phyloP scores from a whole-genome alignment of 53 echinoderm and acorn worm species.

The Holothuria scabra region DNA sequence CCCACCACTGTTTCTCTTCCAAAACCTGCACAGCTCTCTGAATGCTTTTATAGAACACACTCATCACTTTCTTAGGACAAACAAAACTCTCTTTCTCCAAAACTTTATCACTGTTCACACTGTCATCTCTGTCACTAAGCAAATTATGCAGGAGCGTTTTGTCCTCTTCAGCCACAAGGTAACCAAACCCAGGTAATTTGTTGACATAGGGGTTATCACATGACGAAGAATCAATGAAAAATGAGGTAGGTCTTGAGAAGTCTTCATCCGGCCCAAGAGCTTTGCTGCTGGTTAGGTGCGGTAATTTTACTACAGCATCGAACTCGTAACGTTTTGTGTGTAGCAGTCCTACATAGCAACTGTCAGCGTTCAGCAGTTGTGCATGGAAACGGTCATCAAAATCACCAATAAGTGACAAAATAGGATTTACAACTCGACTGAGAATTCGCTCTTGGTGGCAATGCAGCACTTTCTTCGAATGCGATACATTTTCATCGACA shows the following conservation, averaged over 20 bases:
- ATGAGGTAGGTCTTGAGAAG: neutral
- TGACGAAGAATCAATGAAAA: constrained; percentile 72
- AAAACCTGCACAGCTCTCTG: constrained; percentile 65
- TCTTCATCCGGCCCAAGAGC: constrained; percentile 15
- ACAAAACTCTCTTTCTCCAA: constrained; percentile 59
- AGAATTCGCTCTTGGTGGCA: constrained; percentile 59
- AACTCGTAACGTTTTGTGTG: constrained; percentile 57
- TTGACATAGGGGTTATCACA: constrained; percentile 91
- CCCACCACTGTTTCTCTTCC: constrained; percentile 84
- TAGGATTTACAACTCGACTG: constrained; percentile 72
- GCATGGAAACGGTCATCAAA: constrained; percentile 88
- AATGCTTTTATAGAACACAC: constrained; percentile 59
- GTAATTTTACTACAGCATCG: constrained; percentile 64
- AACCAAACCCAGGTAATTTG: constrained; percentile 78
- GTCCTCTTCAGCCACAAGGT: constrained; percentile 60
- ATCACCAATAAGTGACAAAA: constrained; percentile 66
- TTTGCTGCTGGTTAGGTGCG: constrained; percentile 65
- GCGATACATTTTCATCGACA: constrained; percentile 54
- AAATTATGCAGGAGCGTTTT: constrained; percentile 78
- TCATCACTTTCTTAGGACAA: constrained; percentile 74
- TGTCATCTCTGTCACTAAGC: constrained; percentile 59
- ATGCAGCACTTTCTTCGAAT: constrained; percentile 32
- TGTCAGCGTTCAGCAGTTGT: constrained; percentile 38
- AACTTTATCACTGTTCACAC: constrained; percentile 50
- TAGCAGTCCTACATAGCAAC: constrained; percentile 69